Evolutionary conservation across 2,888 invertebrate genomes (phyloP), one percentile per base, ranked within the genome.

Genomic region (Chalcosyrphus nemorum): DNA sequence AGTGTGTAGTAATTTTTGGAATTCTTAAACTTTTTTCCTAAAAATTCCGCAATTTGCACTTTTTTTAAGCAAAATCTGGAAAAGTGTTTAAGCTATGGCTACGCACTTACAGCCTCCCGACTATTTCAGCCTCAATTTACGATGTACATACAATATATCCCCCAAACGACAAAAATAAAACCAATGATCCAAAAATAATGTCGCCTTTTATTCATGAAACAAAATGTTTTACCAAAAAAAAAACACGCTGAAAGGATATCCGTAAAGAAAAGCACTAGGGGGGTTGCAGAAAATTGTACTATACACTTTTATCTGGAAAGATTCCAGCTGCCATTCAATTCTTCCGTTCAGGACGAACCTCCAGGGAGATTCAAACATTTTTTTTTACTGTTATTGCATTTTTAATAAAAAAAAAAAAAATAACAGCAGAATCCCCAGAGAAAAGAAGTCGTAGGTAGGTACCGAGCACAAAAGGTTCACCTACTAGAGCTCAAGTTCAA

Each of bases 301-400:
- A 13, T 24, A 6, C 11, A 24, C 19, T 11, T 50, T 35, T n/a
- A 50, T 38, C 59, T 11, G 41, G 32, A 29, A 71, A 77, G 41
- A 45, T 38, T 0, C 13, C 38, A 38, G 9, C 38, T 35, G 21
- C 50, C 68, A 19, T 59, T 19, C 24, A 35, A 41, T 19, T 50
- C 27, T 59, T 74, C n/a, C 50, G 57, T 27, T 11, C 24, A 24
- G 24, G 43, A 21, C 52, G 15, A 63, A 54, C 19, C 52, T 54
- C 43, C 59, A 4, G 35, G 47, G 24, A n/a, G 56, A 71, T 77
- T 45, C 47, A 45, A 63, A 15, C 47, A 15, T 71, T 78, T 71
- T 71, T 71, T 78, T 71, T 71, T 56, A 70, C 70, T 61, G 45
- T 61, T 77, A 77, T 78, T 78, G 71, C 77, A 56, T 77, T 77